Conservation (phyloP, 1,140 invertebrate genomes). For the Chlorops oryzae region DNA sequence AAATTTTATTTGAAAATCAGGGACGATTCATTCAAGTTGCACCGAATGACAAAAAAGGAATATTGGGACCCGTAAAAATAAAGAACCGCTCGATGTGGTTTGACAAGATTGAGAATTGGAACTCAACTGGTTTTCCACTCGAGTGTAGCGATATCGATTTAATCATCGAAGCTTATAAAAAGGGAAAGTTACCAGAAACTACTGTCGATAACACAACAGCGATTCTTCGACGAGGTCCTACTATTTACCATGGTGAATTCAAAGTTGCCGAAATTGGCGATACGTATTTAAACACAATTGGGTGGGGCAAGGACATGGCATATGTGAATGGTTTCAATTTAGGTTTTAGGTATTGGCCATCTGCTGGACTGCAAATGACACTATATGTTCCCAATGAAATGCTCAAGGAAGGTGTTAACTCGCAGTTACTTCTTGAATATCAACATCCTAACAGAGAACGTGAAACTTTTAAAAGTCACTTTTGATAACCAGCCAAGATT, state of each 20-base stretch:
- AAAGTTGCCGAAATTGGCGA: constrained; percentile 47
- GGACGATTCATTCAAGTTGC: constrained; percentile 70
- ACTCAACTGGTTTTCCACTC: constrained; percentile 22
- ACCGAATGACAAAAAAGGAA: constrained; percentile 69
- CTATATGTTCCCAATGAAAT: constrained; percentile 62
- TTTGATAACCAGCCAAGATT: constrained; percentile 34
- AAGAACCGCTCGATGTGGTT: constrained; percentile 26
- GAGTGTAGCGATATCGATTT: constrained; percentile 10
- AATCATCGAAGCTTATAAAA: neutral
- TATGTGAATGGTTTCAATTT: constrained; percentile 69
- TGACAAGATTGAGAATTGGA: constrained; percentile 12
- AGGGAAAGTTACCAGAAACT: neutral
- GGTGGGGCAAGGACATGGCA: constrained; percentile 67
- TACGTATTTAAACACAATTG: constrained; percentile 60
- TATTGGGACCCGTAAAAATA: constrained; percentile 32
- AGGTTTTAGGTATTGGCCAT: constrained; percentile 74
- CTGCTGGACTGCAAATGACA: constrained; percentile 67
- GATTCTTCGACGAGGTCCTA: constrained; percentile 35
- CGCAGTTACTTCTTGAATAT: constrained; percentile 49
- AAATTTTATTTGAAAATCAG: constrained; percentile 76
- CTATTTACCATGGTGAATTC: constrained; percentile 51
- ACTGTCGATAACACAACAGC: constrained; percentile 16
- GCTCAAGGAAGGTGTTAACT: constrained; percentile 48
- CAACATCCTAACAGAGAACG: constrained; percentile 34
- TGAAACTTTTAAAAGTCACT: constrained; percentile 21